A percentile compares a stretch with the other conserved stretches of the same genome.
Conservation (phyloP, 2,113 vertebrate genomes). For the Corvus cornix region DNA sequence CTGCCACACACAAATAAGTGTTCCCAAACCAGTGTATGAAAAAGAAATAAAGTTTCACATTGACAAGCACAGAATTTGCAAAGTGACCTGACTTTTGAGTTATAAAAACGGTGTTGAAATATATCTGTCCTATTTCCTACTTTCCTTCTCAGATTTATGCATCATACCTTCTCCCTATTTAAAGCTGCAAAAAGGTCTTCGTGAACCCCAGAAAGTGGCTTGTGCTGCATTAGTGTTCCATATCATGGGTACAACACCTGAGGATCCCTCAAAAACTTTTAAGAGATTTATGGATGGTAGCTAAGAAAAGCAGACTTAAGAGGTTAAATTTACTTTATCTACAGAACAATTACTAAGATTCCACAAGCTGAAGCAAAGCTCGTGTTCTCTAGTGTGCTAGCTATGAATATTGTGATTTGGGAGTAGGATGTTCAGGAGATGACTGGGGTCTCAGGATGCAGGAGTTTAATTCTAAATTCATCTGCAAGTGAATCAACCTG, state of each 20-base stretch:
- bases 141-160: neutral
- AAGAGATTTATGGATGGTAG: neutral
- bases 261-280: neutral
- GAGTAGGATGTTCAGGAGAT: neutral
- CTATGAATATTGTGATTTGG: neutral
- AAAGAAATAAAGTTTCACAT: neutral
- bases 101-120: neutral
- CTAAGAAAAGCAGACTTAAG: neutral
- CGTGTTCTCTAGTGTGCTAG: neutral
- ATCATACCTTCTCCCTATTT: neutral
- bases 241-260: neutral
- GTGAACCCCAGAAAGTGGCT: neutral
- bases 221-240: neutral
- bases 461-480: neutral
- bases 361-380: neutral
- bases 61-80: neutral
- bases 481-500: neutral
- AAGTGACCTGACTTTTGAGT: neutral
- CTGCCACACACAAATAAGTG: neutral
- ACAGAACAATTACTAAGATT: neutral
- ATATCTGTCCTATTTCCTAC: neutral
- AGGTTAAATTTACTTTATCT: neutral
- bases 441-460: neutral
- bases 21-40: neutral
- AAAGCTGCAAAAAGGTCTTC: neutral